Evolutionary conservation across 2,888 invertebrate genomes (phyloP).

Genomic region (Hypselothyrea guttata): DNA sequence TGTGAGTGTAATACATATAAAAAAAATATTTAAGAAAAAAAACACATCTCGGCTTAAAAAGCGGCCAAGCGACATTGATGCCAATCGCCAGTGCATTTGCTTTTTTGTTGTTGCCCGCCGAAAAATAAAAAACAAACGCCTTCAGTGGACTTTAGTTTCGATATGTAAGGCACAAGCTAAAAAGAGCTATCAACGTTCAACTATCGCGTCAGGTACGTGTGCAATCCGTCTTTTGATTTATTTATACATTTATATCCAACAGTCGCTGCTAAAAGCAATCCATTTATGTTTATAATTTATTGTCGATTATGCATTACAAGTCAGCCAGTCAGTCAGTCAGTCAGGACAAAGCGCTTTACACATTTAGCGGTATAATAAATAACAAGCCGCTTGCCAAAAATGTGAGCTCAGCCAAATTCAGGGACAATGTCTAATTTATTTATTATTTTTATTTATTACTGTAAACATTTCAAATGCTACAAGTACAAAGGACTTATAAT

Average conservation of each 20-base stretch:
- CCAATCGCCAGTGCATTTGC: slow-evolving; percentile 64
- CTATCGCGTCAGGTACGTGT: slow-evolving; percentile 67
- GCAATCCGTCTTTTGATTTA: slow-evolving; percentile 71
- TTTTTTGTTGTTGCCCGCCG: slow-evolving; percentile 33
- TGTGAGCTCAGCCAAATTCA: not conserved
- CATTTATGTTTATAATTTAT: slow-evolving; percentile 29
- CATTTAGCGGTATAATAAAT: slow-evolving; percentile 40
- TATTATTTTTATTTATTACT: no score
- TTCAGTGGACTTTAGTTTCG: slow-evolving; percentile 57
- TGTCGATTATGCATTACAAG: slow-evolving; percentile 9
- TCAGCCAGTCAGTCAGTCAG: no score
- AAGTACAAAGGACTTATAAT: no score
- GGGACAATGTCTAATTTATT: not conserved
- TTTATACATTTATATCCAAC: slow-evolving; percentile 27
- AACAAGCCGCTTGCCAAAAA: slow-evolving; percentile 19
- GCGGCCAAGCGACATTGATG: slow-evolving; percentile 77
- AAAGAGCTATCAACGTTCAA: slow-evolving; percentile 61
- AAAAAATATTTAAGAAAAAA: slow-evolving; percentile 31
- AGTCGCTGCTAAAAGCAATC: slow-evolving; percentile 35
- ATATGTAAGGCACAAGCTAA: slow-evolving; percentile 50
- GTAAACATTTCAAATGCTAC: no score
- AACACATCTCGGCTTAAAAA: slow-evolving; percentile 52
- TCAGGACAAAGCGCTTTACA: no score
- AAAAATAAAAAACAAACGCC: slow-evolving; percentile 55
- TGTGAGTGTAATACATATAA: slow-evolving; percentile 26